These are phyloP conservation scores for Hydraecia micacea DNA, from an alignment of 2,888 invertebrate species.

Conservation along the genomic window DNA sequence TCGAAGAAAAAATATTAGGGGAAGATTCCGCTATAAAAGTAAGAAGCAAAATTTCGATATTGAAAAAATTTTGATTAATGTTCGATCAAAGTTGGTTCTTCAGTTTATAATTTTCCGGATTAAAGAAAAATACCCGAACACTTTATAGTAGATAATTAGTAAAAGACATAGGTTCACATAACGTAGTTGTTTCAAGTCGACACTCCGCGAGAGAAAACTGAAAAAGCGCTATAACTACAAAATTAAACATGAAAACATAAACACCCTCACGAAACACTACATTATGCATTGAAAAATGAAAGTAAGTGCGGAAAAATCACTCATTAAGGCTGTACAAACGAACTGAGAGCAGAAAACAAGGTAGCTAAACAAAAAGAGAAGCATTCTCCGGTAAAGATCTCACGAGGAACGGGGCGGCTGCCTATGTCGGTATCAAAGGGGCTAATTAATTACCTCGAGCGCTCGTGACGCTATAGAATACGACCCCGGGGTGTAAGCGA, in stretches of 20 bases:
- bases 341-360: conserved; percentile 63
- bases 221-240: background rate
- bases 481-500: conserved; percentile 70
- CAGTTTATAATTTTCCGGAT: conserved; percentile 23
- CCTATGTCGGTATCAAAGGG: conserved; percentile 75
- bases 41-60: conserved; percentile 41
- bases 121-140: conserved; percentile 2
- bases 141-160: background rate
- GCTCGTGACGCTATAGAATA: conserved; percentile 73
- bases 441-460: conserved; percentile 84
- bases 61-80: conserved; percentile 53
- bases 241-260: conserved; percentile 1
- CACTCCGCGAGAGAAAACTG: background rate
- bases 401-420: conserved; percentile 56
- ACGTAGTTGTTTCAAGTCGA: background rate
- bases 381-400: conserved; percentile 71
- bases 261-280: conserved; percentile 6
- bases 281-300: conserved; percentile 32
- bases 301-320: conserved; percentile 36
- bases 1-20: conserved; percentile 56
- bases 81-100: conserved; percentile 24
- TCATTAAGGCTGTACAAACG: conserved; percentile 57
- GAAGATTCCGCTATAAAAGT: conserved; percentile 20
- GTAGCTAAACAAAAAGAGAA: conserved; percentile 67
- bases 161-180: background rate